Percentiles rank a stretch among this genome's conserved stretches.
Evolutionary conservation across 2,797 vertebrate genomes (phyloP).

Genomic region (Gila robusta): DNA sequence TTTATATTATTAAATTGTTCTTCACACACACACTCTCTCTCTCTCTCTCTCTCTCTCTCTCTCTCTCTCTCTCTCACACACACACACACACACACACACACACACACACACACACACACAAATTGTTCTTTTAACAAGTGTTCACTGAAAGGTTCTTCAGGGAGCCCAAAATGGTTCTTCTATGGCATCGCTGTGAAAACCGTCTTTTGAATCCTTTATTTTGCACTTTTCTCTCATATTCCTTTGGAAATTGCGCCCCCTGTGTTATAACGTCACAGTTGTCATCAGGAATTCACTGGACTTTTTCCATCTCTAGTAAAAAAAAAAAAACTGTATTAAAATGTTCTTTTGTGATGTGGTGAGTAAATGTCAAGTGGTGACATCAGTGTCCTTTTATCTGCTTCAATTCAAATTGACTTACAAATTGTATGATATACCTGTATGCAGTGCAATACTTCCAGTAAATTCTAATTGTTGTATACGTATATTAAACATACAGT

Average conservation of each 20-base stretch:
- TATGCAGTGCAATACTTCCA: no score
- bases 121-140: not conserved
- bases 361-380: not conserved
- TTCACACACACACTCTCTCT: not conserved
- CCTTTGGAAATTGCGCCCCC: slow-evolving; percentile 23
- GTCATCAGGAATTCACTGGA: not conserved
- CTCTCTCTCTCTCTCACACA: no score
- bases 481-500: not conserved
- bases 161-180: not conserved
- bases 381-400: not conserved
- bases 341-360: not conserved
- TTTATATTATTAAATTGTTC: not conserved
- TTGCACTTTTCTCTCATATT: not conserved
- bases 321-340: not conserved
- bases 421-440: not conserved
- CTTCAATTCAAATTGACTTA: not conserved
- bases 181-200: not conserved
- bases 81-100: no score
- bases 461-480: not conserved
- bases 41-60: no score
- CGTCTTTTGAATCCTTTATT: not conserved
- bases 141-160: not conserved
- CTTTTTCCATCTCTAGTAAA: not conserved
- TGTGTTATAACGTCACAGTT: not conserved
- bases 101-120: no score